Conservation (phyloP, 2,113 vertebrate genomes). For the Caretta caretta region DNA sequence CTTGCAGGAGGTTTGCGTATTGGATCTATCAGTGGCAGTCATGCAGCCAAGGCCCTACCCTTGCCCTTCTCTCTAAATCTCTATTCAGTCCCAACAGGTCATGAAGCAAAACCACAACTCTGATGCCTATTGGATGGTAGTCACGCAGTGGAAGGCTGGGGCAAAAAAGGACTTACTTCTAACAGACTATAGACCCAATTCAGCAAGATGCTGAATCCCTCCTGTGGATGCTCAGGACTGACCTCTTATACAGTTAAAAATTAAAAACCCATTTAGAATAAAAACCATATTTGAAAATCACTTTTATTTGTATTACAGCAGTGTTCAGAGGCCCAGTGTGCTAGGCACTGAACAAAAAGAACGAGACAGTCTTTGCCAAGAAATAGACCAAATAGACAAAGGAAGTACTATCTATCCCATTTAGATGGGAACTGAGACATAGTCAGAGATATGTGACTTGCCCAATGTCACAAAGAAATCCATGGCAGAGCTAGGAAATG, state of each 20-base stretch:
- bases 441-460: neutral
- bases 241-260: neutral
- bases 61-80: neutral
- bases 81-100: neutral
- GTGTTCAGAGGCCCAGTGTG: neutral
- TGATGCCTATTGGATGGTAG: neutral
- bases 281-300: neutral
- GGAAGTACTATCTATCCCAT: neutral
- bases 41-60: rapidly evolving
- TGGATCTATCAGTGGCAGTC: neutral
- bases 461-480: neutral
- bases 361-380: neutral
- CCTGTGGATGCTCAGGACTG: neutral
- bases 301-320: neutral
- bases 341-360: neutral
- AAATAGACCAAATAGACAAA: neutral
- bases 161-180: neutral
- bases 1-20: neutral
- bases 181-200: rapidly evolving
- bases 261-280: neutral
- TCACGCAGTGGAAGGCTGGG: neutral
- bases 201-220: rapidly evolving
- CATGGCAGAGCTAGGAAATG: neutral
- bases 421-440: neutral
- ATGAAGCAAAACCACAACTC: neutral